These are phyloP conservation scores for Netelia virgata DNA, from an alignment of 2,888 invertebrate genomes.

Conservation along the genomic window DNA sequence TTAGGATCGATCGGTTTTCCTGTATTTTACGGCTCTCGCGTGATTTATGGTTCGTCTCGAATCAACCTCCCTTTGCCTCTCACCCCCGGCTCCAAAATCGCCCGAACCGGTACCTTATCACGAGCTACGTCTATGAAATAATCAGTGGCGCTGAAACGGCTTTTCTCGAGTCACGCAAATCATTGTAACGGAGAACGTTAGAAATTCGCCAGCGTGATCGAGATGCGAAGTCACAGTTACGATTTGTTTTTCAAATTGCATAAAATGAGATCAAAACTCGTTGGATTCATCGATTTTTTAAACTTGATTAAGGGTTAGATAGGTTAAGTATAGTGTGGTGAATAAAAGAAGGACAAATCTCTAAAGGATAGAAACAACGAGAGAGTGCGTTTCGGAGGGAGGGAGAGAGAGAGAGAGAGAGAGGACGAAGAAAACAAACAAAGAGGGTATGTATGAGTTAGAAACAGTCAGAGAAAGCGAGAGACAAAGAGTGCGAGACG, in stretches of 20 bases:
- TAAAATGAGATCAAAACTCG: not conserved
- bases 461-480: too few species aligned
- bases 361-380: too few species aligned
- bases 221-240: not conserved
- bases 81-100: not conserved
- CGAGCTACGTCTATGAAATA: slow-evolving; percentile 54
- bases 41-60: slow-evolving; percentile 77
- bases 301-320: too few species aligned
- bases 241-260: not conserved
- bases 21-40: slow-evolving; percentile 76
- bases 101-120: slow-evolving; percentile 23
- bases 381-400: too few species aligned
- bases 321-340: too few species aligned
- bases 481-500: too few species aligned
- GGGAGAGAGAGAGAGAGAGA: too few species aligned
- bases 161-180: slow-evolving; percentile 4
- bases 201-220: slow-evolving; percentile 14
- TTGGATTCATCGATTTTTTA: not conserved
- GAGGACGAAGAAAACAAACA: too few species aligned
- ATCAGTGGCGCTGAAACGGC: slow-evolving; percentile 39
- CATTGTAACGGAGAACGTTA: slow-evolving; percentile 4
- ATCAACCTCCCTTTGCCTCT: slow-evolving; percentile 2
- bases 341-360: too few species aligned
- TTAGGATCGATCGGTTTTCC: slow-evolving; percentile 77
- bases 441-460: too few species aligned